phyloP scores from a whole-genome alignment of 2,888 invertebrate genomes.

The Hydriomena furcata region DNA sequence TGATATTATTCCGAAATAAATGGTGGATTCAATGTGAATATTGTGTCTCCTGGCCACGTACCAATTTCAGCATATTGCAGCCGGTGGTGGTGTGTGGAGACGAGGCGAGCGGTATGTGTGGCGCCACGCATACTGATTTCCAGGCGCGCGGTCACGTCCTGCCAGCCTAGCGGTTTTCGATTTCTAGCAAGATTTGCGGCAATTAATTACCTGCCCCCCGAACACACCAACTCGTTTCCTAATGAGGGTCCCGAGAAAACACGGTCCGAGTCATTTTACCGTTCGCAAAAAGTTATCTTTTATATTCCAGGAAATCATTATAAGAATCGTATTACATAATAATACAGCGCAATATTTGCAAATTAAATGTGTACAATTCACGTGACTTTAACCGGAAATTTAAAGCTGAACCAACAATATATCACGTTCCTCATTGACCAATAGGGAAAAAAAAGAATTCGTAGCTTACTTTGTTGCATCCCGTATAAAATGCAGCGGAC shows the following conservation, averaged over 20 bases:
- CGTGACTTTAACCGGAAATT: constrained; percentile 12
- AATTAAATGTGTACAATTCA: constrained; percentile 3
- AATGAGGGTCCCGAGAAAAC: constrained; percentile 10
- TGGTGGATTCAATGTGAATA: constrained; percentile 46
- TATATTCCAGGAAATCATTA: no score
- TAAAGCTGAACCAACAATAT: constrained; percentile 25
- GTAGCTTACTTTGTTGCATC: constrained; percentile 23
- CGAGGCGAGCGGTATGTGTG: constrained; percentile 52
- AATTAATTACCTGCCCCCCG: constrained; percentile 32
- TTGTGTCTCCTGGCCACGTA: constrained; percentile 65
- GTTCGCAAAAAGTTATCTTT: constrained; percentile 6
- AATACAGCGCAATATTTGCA: neutral
- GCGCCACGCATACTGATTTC: constrained; percentile 67
- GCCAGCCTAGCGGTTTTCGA: constrained; percentile 37
- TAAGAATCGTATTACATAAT: no score
- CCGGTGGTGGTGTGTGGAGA: constrained; percentile 55
- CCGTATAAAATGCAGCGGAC: constrained; percentile 25
- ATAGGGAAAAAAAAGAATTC: constrained; percentile 19
- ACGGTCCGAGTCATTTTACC: constrained; percentile 15
- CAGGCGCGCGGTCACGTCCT: constrained; percentile 35
- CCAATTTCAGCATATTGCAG: constrained; percentile 78
- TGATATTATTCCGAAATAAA: constrained; percentile 37
- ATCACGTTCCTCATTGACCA: constrained; percentile 11
- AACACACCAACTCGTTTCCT: constrained; percentile 30
- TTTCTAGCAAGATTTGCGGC: constrained; percentile 39